A percentile compares a stretch with the other conserved stretches of the same genome.
These are phyloP conservation scores for Limnephilus marmoratus DNA, from an alignment of 2,888 invertebrate genomes.

Conservation along the genomic window DNA sequence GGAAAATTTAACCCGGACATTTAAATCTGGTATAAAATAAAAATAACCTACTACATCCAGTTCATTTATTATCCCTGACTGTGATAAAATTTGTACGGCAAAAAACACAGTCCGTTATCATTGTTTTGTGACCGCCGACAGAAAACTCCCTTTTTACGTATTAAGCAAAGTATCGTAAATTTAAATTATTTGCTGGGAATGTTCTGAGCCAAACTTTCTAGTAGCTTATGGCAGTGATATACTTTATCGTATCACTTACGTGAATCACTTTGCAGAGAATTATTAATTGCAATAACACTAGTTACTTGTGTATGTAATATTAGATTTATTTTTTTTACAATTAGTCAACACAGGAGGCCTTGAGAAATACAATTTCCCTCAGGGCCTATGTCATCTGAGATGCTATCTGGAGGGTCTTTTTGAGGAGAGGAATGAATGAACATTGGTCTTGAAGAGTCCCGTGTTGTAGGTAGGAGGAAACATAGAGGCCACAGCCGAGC, in stretches of 20 bases:
- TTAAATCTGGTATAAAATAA: too few species aligned
- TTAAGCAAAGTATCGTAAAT: neutral
- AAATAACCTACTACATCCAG: neutral
- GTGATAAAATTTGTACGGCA: neutral
- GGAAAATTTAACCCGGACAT: too few species aligned
- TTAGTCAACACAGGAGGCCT: too few species aligned
- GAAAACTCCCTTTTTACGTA: neutral
- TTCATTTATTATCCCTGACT: neutral
- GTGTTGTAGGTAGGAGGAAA: too few species aligned
- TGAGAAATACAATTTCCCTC: too few species aligned
- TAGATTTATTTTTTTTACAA: too few species aligned
- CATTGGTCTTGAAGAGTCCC: too few species aligned
- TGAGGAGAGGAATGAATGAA: too few species aligned
- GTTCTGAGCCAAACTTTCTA: neutral
- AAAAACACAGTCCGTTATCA: neutral
- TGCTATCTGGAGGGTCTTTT: too few species aligned
- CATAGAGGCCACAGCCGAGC: too few species aligned
- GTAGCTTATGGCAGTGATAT: neutral
- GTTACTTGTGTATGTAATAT: neutral
- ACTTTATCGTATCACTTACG: neutral
- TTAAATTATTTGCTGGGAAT: neutral
- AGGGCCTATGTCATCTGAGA: too few species aligned
- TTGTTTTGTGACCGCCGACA: neutral
- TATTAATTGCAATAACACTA: neutral
- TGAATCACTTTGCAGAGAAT: neutral